phyloP scores from a whole-genome alignment of 1,140 invertebrate species.

The Drosophila ogumai region DNA sequence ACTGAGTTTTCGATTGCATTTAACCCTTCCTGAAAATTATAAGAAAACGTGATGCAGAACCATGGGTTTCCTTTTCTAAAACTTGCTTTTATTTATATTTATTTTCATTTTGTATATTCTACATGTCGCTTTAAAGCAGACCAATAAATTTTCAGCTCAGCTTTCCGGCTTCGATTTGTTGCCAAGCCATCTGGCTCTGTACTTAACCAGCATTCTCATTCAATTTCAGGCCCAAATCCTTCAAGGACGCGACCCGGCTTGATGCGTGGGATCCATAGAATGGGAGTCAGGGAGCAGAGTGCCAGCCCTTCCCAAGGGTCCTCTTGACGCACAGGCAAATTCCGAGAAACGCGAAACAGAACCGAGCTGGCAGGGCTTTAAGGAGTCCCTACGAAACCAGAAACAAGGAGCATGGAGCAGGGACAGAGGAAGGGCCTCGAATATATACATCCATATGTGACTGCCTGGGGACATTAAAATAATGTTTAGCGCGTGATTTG shows the following conservation, averaged over 20 bases:
- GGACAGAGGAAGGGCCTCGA: background rate
- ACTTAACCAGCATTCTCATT: conserved; percentile 32
- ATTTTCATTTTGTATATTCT: background rate
- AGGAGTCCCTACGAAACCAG: conserved; percentile 38
- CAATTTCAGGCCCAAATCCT: conserved; percentile 39
- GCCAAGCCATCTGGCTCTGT: conserved; percentile 33
- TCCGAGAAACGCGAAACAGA: conserved; percentile 25
- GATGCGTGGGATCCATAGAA: conserved; percentile 46
- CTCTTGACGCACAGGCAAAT: conserved; percentile 41
- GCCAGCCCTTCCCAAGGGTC: conserved; percentile 28
- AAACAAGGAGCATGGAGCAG: conserved; percentile 8
- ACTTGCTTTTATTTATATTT: background rate
- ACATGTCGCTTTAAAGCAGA: background rate
- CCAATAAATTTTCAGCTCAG: background rate
- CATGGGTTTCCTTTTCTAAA: background rate
- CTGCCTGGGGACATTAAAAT: conserved; percentile 72
- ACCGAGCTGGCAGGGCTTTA: conserved; percentile 58
- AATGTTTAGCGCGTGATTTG: conserved; percentile 81
- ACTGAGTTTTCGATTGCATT: conserved; percentile 16
- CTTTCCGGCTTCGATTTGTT: conserved; percentile 4
- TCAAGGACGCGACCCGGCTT: conserved; percentile 51
- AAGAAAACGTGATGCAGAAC: background rate
- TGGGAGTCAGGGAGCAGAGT: conserved; percentile 26
- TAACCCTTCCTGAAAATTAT: background rate
- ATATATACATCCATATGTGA: conserved; percentile 41